phyloP scores from a whole-genome alignment of 2,888 invertebrate species.

The Spisula solida region DNA sequence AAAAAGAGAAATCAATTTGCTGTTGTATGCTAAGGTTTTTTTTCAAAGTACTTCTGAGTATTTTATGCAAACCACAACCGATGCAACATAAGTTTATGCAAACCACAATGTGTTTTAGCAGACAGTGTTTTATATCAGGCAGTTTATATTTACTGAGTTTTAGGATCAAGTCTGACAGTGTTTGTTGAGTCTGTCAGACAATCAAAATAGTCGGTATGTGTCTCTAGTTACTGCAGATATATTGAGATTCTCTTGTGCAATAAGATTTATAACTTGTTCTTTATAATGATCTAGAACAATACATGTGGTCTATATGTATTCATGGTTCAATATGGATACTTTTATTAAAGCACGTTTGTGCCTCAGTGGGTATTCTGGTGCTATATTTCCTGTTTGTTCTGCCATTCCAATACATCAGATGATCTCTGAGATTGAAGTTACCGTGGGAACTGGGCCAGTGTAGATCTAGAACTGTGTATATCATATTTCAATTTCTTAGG shows the following conservation, averaged over 20 bases:
- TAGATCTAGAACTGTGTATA: conserved; percentile 18
- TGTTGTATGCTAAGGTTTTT: too few relatives aligned
- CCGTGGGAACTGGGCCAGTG: conserved; percentile 55
- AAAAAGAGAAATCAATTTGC: too few relatives aligned
- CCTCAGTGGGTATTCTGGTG: not conserved
- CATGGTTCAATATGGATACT: not conserved
- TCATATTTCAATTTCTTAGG: conserved; percentile 32
- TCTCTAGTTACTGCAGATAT: not conserved
- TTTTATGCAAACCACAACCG: too few relatives aligned
- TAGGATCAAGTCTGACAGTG: too few relatives aligned
- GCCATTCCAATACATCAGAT: not conserved
- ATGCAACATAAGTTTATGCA: too few relatives aligned
- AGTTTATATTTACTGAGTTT: too few relatives aligned
- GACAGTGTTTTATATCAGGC: too few relatives aligned
- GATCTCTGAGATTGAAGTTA: conserved; percentile 25
- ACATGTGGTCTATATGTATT: not conserved
- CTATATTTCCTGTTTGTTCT: conserved; percentile 16
- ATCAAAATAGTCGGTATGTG: not conserved
- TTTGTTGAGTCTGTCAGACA: not conserved
- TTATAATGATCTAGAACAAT: not conserved
- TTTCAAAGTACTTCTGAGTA: too few relatives aligned
- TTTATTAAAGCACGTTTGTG: not conserved
- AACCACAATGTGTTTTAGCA: too few relatives aligned
- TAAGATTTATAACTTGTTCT: not conserved
- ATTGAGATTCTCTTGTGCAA: not conserved